phyloP scores from a whole-genome alignment of 2,888 invertebrate genomes.

The Heterodera filipjevi region DNA sequence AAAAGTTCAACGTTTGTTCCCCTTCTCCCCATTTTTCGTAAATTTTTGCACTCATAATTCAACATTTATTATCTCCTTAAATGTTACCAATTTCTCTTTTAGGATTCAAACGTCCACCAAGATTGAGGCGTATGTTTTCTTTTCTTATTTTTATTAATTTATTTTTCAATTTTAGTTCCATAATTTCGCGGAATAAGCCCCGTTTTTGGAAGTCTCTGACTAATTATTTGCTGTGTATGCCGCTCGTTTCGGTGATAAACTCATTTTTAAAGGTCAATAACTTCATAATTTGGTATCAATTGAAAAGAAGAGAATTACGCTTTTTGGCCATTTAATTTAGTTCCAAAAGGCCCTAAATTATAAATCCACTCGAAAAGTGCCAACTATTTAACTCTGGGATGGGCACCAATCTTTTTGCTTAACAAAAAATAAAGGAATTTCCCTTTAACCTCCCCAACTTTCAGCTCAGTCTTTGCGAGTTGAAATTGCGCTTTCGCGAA shows the following conservation, averaged over 20 bases:
- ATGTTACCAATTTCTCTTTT: too few relatives aligned
- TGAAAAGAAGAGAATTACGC: too few relatives aligned
- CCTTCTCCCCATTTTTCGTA: too few relatives aligned
- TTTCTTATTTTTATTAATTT: neutral
- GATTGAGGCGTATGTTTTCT: conserved; percentile 77
- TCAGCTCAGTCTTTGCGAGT: conserved; percentile 86
- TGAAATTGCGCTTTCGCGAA: conserved; percentile 86
- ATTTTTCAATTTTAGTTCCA: conserved; percentile 68
- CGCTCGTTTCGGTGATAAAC: conserved; percentile 89
- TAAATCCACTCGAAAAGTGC: too few relatives aligned
- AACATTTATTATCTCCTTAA: too few relatives aligned
- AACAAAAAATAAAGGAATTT: neutral
- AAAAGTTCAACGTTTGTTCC: too few relatives aligned
- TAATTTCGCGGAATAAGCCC: conserved; percentile 82
- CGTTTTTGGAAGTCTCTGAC: conserved; percentile 79
- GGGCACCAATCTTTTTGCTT: too few relatives aligned
- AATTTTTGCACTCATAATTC: too few relatives aligned
- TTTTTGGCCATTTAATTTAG: too few relatives aligned
- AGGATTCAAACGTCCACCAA: conserved; percentile 86
- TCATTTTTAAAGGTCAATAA: conserved; percentile 78
- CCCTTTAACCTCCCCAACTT: conserved; percentile 42
- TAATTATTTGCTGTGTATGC: conserved; percentile 79
- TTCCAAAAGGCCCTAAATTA: too few relatives aligned
- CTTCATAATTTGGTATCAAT: neutral
- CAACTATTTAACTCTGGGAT: too few relatives aligned